Evolutionary conservation across 2,888 invertebrate genomes (phyloP).

Genomic region (Hedychridium roseum): DNA sequence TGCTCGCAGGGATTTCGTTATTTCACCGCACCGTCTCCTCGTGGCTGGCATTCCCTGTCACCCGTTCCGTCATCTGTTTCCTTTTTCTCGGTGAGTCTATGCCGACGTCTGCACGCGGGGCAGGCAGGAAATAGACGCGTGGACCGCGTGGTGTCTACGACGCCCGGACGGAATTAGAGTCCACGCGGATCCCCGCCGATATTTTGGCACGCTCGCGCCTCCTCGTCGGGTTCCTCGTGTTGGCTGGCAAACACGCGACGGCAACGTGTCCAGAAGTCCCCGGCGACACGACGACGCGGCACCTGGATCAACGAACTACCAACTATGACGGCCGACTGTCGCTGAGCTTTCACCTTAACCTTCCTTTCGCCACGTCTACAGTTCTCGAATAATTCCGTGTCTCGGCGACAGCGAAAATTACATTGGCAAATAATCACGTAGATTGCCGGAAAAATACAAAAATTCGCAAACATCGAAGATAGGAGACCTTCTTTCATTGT

Average conservation of each 20-base stretch:
- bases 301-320: conserved; percentile 25
- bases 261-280: conserved; percentile 3
- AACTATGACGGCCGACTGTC: background rate
- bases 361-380: background rate
- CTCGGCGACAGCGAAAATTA: no score
- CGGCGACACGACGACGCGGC: conserved; percentile 13
- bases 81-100: background rate
- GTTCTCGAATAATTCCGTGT: no score
- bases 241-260: conserved; percentile 9
- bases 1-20: no score
- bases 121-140: conserved; percentile 51
- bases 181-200: conserved; percentile 53
- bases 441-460: no score
- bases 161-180: conserved; percentile 58
- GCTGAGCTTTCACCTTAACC: background rate
- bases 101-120: conserved; percentile 24
- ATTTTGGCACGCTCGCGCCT: conserved; percentile 23
- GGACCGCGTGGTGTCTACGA: conserved; percentile 62
- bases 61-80: background rate
- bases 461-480: no score
- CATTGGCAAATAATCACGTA: no score
- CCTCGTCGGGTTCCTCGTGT: background rate
- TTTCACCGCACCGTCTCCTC: no score
- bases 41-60: no score
- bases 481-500: no score